phyloP scores from a whole-genome alignment of 1,140 invertebrate genomes.

The Proctacanthus coquilletti region DNA sequence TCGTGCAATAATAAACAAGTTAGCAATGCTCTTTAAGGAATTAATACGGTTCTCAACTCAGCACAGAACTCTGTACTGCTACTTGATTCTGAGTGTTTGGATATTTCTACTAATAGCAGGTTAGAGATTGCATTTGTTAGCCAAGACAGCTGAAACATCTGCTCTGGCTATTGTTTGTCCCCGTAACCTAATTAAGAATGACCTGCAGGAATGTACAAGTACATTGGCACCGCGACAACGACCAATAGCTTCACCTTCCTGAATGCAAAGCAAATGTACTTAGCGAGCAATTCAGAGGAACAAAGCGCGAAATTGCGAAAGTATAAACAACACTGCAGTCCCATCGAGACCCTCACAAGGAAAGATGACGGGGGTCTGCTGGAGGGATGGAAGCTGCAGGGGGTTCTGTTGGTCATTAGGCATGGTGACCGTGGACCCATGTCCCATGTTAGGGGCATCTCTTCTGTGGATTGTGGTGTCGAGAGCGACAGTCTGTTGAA shows the following conservation, averaged over 20 bases:
- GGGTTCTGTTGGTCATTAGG: constrained; percentile 55
- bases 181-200: constrained; percentile 4
- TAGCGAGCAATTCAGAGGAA: constrained; percentile 18
- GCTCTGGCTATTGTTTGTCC: background rate
- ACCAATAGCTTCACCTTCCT: constrained; percentile 15
- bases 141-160: background rate
- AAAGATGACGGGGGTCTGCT: constrained; percentile 49
- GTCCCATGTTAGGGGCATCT: constrained; percentile 57
- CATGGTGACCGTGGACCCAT: constrained; percentile 81
- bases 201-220: constrained; percentile 55
- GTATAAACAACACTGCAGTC: constrained; percentile 39
- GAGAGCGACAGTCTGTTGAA: constrained; percentile 33
- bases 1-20: too few species aligned
- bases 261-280: constrained; percentile 11
- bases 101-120: constrained; percentile 59
- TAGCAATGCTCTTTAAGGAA: constrained; percentile 35
- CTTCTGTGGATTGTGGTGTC: constrained; percentile 57
- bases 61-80: constrained; percentile 59
- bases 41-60: constrained; percentile 52
- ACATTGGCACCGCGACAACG: constrained; percentile 34
- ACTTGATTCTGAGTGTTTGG: constrained; percentile 59
- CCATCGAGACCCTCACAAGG: constrained; percentile 42
- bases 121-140: constrained; percentile 27
- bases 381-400: constrained; percentile 51
- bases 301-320: constrained; percentile 7